Percentiles rank a stretch among this genome's conserved stretches.
Evolutionary conservation across 2,797 vertebrate genomes (phyloP).

Genomic region (Anisognathus igniventris): DNA sequence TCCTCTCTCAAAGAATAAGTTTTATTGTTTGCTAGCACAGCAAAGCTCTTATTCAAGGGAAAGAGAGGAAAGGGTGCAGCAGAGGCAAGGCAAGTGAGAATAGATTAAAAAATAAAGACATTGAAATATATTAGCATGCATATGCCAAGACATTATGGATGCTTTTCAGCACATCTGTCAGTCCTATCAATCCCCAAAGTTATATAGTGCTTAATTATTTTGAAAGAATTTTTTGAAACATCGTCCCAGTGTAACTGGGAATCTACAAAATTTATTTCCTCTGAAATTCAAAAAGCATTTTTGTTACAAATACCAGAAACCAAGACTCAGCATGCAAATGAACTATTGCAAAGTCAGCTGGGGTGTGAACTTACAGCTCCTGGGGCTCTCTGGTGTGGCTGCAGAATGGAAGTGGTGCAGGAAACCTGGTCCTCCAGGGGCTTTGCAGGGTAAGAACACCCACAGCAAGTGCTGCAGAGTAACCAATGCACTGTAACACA

Average conservation of each 20-base stretch:
- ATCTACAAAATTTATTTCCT: background rate
- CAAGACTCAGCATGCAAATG: background rate
- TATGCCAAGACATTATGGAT: background rate
- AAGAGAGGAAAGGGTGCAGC: background rate
- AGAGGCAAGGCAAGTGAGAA: background rate
- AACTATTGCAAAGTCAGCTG: background rate
- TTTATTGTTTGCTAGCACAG: background rate
- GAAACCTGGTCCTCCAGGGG: background rate
- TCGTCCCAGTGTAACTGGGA: background rate
- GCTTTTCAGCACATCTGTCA: background rate
- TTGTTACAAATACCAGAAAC: background rate
- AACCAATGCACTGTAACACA: background rate
- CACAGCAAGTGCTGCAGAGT: background rate
- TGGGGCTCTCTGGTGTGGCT: background rate
- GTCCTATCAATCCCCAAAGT: background rate
- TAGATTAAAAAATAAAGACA: background rate
- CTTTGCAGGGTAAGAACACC: rapidly evolving
- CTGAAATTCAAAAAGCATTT: background rate
- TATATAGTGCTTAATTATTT: background rate
- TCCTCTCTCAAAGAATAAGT: background rate
- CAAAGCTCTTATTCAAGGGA: background rate
- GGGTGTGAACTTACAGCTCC: background rate
- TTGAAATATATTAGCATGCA: background rate
- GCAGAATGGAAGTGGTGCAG: background rate
- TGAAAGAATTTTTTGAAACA: background rate